Evolutionary conservation across 1,140 invertebrate species (phyloP), one percentile per base, ranked within the genome.

Genomic region (Drosophila baimaii): DNA sequence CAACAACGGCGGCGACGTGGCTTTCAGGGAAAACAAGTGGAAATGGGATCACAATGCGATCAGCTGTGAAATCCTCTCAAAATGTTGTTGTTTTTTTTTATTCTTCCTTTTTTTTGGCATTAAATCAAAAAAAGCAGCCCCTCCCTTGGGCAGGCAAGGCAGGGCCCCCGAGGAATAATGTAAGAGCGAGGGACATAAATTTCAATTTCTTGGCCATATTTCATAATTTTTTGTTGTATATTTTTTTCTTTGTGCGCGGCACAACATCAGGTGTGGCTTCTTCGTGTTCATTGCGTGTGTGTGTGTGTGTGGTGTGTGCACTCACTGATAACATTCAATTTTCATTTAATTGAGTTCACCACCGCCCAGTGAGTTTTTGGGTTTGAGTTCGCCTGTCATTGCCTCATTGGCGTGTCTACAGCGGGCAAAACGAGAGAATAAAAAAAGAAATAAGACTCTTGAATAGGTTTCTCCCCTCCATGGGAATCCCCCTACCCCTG

Each of bases 61-160:
- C 57, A 43, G 59, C 58, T 69, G 65, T 69, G n/a, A 69, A 69
- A 69, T 69, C 47, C 58, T 31, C 43, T 64, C 47, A 62, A 39
- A 35, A 54, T 54, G 35, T 10, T 59, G n/a, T 49, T 6, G 3
- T 5, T 25, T n/a, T n/a, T 25, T 47, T 10, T 13, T 33, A 19
- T 43, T 2, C 9, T 31, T 44, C 43, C 15, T 44, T 2, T 13
- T 31, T 44, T 55, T 19, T 44, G 25, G 27, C 55, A 46, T 66
- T 59, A 59, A 46, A 66, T 65, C n/a, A 46, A 52, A 52, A 25
- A 15, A 23, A 57, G 13, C n/a, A 57, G n/a, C 19, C 5, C 37
- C 35, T 41, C 7, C 12, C 5, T 8, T n/a, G 4, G n/a, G n/a
- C n/a, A n/a, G n/a, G n/a, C 3, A 12, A 8, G 31, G 31, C 10